Conservation (phyloP, 2,888 invertebrate genomes). For the Cerceris rybyensis region DNA sequence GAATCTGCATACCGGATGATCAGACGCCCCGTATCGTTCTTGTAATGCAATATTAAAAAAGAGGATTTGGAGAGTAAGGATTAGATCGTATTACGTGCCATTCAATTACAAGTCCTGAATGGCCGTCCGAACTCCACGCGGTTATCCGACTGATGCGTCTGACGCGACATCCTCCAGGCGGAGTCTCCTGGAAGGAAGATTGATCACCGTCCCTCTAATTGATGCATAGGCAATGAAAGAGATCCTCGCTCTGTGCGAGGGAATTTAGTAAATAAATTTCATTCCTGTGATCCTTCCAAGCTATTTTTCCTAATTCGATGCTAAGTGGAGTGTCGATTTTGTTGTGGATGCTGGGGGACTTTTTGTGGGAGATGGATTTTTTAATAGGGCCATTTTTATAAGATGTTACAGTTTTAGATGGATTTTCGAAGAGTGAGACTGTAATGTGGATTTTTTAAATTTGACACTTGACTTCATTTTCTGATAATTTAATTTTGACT, state of each 20-base stretch:
- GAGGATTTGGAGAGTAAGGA: slow-evolving; percentile 36
- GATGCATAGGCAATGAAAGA: slow-evolving; percentile 37
- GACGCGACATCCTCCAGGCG: slow-evolving; percentile 17
- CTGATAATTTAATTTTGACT: no score
- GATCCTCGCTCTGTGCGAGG: slow-evolving; percentile 28
- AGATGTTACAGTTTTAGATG: no score
- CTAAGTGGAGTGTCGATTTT: no score
- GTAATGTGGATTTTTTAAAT: no score
- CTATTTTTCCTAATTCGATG: no score
- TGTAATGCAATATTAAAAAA: slow-evolving; percentile 17
- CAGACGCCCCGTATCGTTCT: background rate
- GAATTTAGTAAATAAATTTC: slow-evolving; percentile 25
- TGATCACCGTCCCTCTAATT: slow-evolving; percentile 52
- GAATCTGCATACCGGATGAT: slow-evolving; percentile 37
- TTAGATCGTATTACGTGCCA: slow-evolving; percentile 37
- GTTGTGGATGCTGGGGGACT: no score
- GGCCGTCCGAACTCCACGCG: background rate
- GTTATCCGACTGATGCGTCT: slow-evolving; percentile 11
- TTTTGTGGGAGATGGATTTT: no score
- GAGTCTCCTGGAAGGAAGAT: slow-evolving; percentile 36
- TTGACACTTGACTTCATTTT: no score
- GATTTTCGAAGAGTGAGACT: no score
- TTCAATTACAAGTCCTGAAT: slow-evolving; percentile 48
- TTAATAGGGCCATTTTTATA: no score
- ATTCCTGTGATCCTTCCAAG: background rate